Base-by-base conservation (phyloP, 2,888 invertebrate species). In the Polydrusus pterygomalis region DNA sequence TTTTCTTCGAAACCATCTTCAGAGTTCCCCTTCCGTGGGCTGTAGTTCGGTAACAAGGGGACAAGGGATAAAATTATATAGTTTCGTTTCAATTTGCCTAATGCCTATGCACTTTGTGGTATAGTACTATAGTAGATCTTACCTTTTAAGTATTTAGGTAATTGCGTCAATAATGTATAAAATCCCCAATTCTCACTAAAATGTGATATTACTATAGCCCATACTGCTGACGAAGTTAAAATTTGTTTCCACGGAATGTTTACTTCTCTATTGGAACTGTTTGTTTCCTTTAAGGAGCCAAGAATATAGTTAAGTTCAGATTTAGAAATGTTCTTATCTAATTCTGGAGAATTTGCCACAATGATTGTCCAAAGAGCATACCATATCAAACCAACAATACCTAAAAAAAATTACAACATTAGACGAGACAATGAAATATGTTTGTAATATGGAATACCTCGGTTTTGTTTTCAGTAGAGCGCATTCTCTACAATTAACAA, bases 141-240 rank as follows among this genome's bases (percentile, higher is more conserved):
- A 95, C 95, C 95, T 88, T 91, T 93, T 90, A 96, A 92, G 84
- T 95, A 96, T 17, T 94, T 94, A 1, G 96, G 96, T 54, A 96
- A 87, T 83, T 95, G 94, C 0, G 96, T 96, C 1, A 96, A 89
- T 79, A 96, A 88, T 0, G 96, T 96, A 83, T 96, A 96, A 87
- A 96, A 96, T 5, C 96, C 96, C 96, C 96, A 96, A 87, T 96
- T 96, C 86, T 96, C 96, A 34, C 95, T 93, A 87, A 96, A 95
- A 86, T 96, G 96, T 0, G 96, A 94, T 65, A 92, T 90, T 0
- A 94, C 91, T 47, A 96, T 95, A 0, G 96, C 95, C 93, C 95
- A 96, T 11, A 96, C 95, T 0, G 96, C 93, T 68, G 90, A 89
- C 0, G 96, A 96, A 0, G 90, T 91, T 63, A 96, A 87, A 84